These are phyloP conservation scores for Apaloderma vittatum DNA, from an alignment of 2,113 vertebrate genomes.

Conservation along the genomic window DNA sequence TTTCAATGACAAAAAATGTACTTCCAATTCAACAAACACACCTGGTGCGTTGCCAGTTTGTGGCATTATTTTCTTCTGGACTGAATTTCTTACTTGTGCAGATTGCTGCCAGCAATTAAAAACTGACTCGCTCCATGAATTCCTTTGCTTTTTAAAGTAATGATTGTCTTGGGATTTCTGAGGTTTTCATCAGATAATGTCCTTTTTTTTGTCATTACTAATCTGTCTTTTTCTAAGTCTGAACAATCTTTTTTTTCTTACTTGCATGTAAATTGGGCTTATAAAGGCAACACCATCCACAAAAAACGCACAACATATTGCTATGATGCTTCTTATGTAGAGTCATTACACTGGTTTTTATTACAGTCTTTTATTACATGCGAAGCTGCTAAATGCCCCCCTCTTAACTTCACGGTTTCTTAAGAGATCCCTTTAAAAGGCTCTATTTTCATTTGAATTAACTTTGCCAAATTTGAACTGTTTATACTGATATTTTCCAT, in stretches of 20 bases:
- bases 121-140: background rate
- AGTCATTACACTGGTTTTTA: background rate
- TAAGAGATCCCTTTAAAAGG: constrained; percentile 1
- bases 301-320: background rate
- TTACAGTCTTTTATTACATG: background rate
- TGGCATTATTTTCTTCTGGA: constrained; percentile 15
- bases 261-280: background rate
- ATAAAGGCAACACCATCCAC: background rate
- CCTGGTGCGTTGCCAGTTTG: background rate
- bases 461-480: constrained; percentile 44
- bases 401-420: background rate
- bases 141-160: background rate
- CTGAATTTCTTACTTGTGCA: background rate
- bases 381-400: background rate
- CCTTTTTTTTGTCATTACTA: background rate
- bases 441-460: constrained; percentile 19
- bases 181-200: background rate
- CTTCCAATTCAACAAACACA: background rate
- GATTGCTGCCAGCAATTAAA: background rate
- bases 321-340: background rate
- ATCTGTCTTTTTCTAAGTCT: background rate
- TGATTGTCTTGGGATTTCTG: background rate
- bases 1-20: background rate
- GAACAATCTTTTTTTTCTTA: background rate
- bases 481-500: constrained; percentile 39